phyloP scores from a whole-genome alignment of 2,113 vertebrate genomes.

The Neogobius melanostomus region DNA sequence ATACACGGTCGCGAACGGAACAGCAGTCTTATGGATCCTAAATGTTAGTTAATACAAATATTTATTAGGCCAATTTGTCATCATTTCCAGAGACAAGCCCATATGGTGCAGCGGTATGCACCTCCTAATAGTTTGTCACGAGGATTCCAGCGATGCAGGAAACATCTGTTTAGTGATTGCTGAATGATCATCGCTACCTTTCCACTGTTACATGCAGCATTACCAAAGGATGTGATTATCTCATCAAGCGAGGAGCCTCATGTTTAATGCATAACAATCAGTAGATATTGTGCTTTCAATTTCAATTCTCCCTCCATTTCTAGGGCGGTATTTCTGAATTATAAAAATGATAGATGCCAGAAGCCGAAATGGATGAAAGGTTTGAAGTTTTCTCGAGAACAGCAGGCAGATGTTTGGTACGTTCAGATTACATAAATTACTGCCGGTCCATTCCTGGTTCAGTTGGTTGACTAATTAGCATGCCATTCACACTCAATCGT shows the following conservation, averaged over 20 bases:
- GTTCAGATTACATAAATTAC: not conserved
- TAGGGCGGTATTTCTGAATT: not conserved
- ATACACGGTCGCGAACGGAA: not conserved
- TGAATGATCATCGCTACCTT: conserved; percentile 7
- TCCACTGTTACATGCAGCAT: conserved; percentile 1
- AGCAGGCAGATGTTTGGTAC: not conserved
- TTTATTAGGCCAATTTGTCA: not conserved
- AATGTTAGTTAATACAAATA: not conserved
- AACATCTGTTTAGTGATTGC: conserved; percentile 10
- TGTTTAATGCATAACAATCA: conserved; percentile 11
- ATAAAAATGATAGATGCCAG: conserved; percentile 4
- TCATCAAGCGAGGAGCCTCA: not conserved
- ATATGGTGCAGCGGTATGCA: not conserved
- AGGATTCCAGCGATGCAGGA: conserved; percentile 1
- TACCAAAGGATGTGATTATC: conserved; percentile 1
- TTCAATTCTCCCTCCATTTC: not conserved
- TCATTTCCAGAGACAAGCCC: not conserved
- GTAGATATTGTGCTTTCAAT: not conserved
- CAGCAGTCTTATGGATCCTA: not conserved
- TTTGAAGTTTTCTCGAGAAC: not conserved
- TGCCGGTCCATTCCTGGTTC: not conserved
- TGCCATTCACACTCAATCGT: not conserved
- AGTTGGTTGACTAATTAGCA: not conserved
- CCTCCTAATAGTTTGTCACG: conserved; percentile 9
- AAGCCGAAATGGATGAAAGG: not conserved